Conservation (phyloP, 2,113 vertebrate species). For the Crotalus horridus region DNA sequence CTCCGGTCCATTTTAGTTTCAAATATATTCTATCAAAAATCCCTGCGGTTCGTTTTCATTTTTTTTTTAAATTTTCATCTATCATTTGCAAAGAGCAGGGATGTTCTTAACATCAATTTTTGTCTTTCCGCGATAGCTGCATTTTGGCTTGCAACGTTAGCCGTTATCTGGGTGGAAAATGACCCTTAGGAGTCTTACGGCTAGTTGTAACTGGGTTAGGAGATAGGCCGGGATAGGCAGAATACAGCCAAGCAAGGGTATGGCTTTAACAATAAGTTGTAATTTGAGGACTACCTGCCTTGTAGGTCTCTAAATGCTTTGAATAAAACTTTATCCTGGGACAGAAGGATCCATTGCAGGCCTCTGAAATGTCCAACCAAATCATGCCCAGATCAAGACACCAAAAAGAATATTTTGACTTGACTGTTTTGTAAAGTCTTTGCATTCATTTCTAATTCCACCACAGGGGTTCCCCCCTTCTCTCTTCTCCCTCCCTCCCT, state of each 20-base stretch:
- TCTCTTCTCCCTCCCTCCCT: neutral
- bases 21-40: neutral
- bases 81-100: neutral
- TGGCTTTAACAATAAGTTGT: neutral
- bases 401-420: neutral
- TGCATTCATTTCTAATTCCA: conserved; percentile 12
- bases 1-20: neutral
- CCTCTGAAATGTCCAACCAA: neutral
- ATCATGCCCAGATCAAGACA: neutral
- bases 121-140: neutral
- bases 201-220: neutral
- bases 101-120: neutral
- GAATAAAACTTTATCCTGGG: neutral
- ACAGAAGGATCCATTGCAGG: neutral
- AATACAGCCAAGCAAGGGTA: neutral
- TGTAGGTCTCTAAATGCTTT: no score
- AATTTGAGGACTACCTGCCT: neutral
- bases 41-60: neutral
- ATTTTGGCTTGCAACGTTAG: neutral
- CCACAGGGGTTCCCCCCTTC: neutral
- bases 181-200: neutral
- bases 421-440: neutral
- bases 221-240: neutral
- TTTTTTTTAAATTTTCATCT: neutral
- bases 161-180: neutral